Evolutionary conservation across 2,888 invertebrate genomes (phyloP), one percentile per base, ranked within the genome.

Genomic region (Drymonia ruficornis): DNA sequence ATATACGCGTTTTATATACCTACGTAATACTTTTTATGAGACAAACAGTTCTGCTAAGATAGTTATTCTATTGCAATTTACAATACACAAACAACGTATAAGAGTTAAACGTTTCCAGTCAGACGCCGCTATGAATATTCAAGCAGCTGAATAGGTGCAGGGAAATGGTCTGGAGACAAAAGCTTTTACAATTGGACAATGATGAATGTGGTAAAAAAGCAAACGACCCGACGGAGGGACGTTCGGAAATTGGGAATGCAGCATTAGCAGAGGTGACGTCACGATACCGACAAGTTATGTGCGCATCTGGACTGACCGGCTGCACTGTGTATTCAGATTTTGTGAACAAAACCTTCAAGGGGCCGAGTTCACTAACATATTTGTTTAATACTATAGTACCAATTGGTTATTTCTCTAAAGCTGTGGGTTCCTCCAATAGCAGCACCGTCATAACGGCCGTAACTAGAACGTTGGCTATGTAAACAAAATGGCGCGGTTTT

Each of bases 181-280:
- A 83, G 81, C 80, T 78, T 83, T 81, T 82, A 76, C 80, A 81
- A 82, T 83, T 80, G 82, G 87, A 89, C 89, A 87, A 83, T 88
- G 89, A 90, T 83, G 82, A 85, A 89, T 88, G 88, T 78, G 73
- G 80, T 80, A 84, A 88, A 89, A 87, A 89, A 86, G 78, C 77
- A 81, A 79, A 78, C 74, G 75, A 71, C 66, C 13, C 16, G 12
- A 18, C 12, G 6, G 52, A 67, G 64, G 72, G 79, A 71, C 76
- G 77, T 72, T 81, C 84, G 89, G 90, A 90, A 91, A 91, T 91
- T 90, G 91, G 87, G 88, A 89, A 84, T 77, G 83, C 74, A 80
- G 80, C 84, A 87, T 89, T 89, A 89, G 84, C 70, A 69, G 74
- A 75, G 74, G 76, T 77, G 76, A 71, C 71, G 81, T 83, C 81